These are phyloP conservation scores for Phaonia tiefii DNA, from an alignment of 2,888 invertebrate species.

Conservation along the genomic window DNA sequence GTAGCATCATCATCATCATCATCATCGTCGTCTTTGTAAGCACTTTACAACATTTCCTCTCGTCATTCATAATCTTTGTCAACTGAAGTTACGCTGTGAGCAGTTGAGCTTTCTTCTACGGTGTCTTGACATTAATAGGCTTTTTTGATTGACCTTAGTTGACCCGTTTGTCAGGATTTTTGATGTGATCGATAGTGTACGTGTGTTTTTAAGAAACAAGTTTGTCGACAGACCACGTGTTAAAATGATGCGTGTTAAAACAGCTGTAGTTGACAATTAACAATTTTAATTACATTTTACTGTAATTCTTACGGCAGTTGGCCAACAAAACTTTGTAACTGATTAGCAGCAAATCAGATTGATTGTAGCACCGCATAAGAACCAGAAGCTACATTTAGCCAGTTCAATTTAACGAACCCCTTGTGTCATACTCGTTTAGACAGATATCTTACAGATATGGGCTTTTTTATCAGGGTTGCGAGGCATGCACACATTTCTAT, in stretches of 20 bases:
- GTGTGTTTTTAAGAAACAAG: not conserved
- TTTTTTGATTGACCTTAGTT: not conserved
- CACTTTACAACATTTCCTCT: not conserved
- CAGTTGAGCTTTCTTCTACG: conserved; percentile 19
- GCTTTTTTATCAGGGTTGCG: no score
- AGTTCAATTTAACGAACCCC: no score
- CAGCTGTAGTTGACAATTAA: no score
- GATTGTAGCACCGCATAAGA: no score
- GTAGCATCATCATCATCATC: conserved; percentile 34
- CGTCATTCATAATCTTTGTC: conserved; percentile 27
- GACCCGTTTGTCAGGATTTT: not conserved
- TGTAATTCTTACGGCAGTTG: no score
- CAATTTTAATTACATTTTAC: no score
- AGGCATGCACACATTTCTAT: no score
- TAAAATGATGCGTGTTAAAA: conserved; percentile 16
- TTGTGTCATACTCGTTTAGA: no score
- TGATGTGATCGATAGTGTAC: conserved; percentile 1
- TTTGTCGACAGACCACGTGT: not conserved
- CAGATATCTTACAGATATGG: no score
- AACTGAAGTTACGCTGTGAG: not conserved
- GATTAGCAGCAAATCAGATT: not conserved
- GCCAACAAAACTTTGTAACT: not conserved
- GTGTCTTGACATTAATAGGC: conserved; percentile 36
- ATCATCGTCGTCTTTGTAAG: conserved; percentile 4
- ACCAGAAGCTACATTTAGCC: no score